Evolutionary conservation across 1,140 invertebrate species (phyloP).

Genomic region (Notospermus geniculatus): DNA sequence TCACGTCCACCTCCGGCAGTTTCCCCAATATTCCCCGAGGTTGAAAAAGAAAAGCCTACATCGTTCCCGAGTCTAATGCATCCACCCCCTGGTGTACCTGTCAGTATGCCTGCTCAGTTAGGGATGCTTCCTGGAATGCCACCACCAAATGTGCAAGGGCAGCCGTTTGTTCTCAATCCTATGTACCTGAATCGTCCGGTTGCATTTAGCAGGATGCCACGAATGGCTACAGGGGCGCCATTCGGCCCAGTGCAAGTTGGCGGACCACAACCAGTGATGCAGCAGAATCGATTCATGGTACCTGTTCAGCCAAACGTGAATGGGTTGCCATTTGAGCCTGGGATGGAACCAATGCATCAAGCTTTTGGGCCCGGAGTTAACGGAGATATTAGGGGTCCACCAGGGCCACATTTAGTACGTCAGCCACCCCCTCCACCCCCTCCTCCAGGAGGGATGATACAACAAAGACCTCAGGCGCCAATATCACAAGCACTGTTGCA

Average conservation of each 20-base stretch:
- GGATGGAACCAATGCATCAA: neutral
- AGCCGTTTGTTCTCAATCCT: conserved; percentile 7
- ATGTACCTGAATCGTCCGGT: conserved; percentile 8
- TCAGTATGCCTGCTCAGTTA: neutral
- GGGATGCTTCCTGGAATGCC: conserved; percentile 5
- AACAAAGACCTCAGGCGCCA: conserved; percentile 8
- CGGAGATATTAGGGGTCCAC: conserved; percentile 8
- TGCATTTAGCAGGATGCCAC: neutral
- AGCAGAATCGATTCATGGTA: conserved; percentile 8
- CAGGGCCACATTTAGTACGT: neutral
- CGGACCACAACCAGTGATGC: neutral
- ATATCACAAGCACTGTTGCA: neutral
- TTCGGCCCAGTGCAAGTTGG: neutral
- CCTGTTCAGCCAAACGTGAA: neutral
- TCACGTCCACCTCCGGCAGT: neutral
- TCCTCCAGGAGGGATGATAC: neutral
- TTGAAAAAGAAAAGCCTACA: neutral
- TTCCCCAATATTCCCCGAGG: neutral
- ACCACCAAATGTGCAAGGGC: neutral
- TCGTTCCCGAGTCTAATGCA: neutral
- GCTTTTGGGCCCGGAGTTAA: neutral
- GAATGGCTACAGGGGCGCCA: neutral
- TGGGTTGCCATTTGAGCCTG: neutral
- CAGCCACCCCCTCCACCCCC: conserved; percentile 24
- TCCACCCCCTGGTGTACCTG: neutral